These are phyloP conservation scores for Pipistrellus pipistrellus DNA, from an alignment of 2,797 vertebrate species.

Conservation along the genomic window DNA sequence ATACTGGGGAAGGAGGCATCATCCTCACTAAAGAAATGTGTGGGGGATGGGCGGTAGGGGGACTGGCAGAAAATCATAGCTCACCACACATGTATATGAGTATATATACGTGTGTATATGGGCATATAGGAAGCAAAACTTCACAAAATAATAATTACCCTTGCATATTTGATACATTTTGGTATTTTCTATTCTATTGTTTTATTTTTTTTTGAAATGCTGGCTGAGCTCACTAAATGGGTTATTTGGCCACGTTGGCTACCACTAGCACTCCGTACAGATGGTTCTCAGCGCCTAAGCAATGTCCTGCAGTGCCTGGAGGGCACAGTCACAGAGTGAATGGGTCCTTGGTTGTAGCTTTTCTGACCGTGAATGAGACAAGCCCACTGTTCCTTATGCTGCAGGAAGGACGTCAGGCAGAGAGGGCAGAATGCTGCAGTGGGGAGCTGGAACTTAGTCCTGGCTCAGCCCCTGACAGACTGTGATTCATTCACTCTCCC, in stretches of 20 bases:
- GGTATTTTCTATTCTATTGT: background rate
- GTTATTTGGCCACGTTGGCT: background rate
- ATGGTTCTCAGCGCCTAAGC: background rate
- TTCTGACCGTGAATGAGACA: background rate
- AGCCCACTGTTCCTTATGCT: background rate
- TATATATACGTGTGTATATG: too few relatives aligned
- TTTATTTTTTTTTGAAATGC: background rate
- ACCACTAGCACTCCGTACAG: background rate
- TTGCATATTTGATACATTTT: background rate
- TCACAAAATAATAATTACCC: background rate
- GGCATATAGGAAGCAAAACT: background rate
- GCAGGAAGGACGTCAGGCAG: background rate
- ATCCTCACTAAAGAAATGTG: background rate
- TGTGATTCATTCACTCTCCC: background rate
- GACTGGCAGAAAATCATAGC: background rate
- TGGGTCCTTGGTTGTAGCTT: background rate
- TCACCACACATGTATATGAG: background rate
- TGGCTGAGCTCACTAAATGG: background rate
- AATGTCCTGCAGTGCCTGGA: background rate
- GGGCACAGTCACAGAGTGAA: background rate
- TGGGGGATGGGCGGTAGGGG: background rate
- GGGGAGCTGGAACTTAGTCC: background rate
- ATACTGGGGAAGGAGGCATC: background rate
- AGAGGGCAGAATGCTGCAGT: background rate
- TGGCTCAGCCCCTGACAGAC: background rate